A percentile compares a stretch with the other conserved stretches of the same genome.
Evolutionary conservation across 2,888 invertebrate species (phyloP).

Genomic region (Eulithis testata): DNA sequence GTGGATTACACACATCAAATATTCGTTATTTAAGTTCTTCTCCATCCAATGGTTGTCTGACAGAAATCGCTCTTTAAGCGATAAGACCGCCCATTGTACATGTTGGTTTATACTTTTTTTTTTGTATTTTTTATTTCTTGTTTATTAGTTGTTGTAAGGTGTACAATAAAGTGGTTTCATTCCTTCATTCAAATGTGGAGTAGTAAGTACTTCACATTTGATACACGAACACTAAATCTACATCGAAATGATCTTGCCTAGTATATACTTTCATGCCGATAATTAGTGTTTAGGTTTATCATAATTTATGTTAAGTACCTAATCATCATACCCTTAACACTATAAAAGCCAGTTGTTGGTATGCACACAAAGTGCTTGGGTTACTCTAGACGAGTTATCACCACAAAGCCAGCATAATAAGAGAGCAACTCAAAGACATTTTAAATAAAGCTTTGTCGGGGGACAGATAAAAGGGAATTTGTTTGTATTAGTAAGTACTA

Average conservation of each 20-base stretch:
- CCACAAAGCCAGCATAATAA: conserved; percentile 45
- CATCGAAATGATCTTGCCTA: conserved; percentile 1
- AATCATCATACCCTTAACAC: conserved; percentile 29
- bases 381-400: conserved; percentile 43
- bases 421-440: conserved; percentile 50
- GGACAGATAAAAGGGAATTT: conserved; percentile 59
- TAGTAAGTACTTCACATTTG: conserved; percentile 13
- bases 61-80: too few relatives aligned
- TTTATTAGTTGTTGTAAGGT: too few relatives aligned
- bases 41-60: too few relatives aligned
- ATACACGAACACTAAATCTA: conserved; percentile 12
- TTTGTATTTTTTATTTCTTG: too few relatives aligned
- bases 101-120: too few relatives aligned
- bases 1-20: too few relatives aligned
- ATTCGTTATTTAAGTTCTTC: too few relatives aligned
- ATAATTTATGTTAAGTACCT: background rate
- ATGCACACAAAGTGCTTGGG: conserved; percentile 38
- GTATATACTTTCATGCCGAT: conserved; percentile 9
- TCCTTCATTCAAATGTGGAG: conserved; percentile 7
- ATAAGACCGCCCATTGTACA: too few relatives aligned
- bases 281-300: conserved; percentile 3
- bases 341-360: conserved; percentile 51
- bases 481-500: conserved; percentile 60
- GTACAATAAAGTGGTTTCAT: too few relatives aligned
- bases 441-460: conserved; percentile 60